Evolutionary conservation across 92 coral and sea anemone species (phyloP).

Genomic region (Parazoanthus darwini): DNA sequence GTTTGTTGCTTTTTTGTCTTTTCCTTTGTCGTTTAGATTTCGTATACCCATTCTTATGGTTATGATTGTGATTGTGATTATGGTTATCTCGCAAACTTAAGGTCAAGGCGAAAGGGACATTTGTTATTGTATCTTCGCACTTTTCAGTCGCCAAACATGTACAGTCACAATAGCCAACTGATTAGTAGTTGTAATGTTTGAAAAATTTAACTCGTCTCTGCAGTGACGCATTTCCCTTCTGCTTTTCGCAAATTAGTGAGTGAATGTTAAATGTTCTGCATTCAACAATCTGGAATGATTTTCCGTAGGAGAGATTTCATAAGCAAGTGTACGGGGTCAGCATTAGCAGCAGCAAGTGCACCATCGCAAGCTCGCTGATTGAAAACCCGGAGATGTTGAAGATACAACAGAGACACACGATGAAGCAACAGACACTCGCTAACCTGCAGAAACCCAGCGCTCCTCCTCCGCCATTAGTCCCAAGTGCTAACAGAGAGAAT

Average conservation of each 20-base stretch:
- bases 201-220: too few species aligned
- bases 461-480: constrained; percentile 90
- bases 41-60: too few species aligned
- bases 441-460: constrained; percentile 70
- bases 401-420: constrained; percentile 91
- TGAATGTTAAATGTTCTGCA: background rate
- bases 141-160: too few species aligned
- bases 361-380: constrained; percentile 87
- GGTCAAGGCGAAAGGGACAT: too few species aligned
- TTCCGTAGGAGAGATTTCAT: constrained; percentile 88
- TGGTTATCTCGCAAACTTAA: too few species aligned
- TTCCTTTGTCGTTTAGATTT: too few species aligned
- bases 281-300: background rate
- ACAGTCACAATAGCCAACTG: too few species aligned
- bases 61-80: too few species aligned
- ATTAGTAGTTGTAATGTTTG: too few species aligned
- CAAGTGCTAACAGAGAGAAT: constrained; percentile 57
- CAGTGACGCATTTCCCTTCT: too few species aligned
- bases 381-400: constrained; percentile 98
- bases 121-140: too few species aligned
- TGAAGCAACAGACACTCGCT: constrained; percentile 89
- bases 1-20: too few species aligned
- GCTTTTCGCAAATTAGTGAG: background rate
- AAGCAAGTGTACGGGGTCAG: constrained; percentile 95
- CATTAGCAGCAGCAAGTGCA: constrained; percentile 82